phyloP scores from a whole-genome alignment of 2,888 invertebrate species.

The Rosalia funebris region DNA sequence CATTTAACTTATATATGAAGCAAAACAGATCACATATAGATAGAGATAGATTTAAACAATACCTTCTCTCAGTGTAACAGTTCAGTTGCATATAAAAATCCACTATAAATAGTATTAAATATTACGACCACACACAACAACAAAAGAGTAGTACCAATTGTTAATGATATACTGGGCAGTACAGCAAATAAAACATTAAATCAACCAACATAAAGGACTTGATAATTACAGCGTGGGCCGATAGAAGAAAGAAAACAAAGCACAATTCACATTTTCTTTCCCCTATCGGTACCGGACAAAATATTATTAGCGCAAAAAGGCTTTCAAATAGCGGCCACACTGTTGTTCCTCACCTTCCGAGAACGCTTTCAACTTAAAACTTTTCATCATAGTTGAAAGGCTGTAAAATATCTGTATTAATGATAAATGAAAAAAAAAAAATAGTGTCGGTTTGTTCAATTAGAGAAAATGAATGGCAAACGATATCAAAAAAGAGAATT shows the following conservation, averaged over 20 bases:
- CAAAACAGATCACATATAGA: no score
- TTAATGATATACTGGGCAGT: not conserved
- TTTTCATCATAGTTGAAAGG: conserved; percentile 29
- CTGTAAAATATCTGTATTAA: conserved; percentile 28
- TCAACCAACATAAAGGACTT: not conserved
- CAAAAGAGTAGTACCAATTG: not conserved
- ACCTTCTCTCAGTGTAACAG: no score
- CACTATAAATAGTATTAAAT: no score
- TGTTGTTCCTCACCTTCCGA: conserved; percentile 22
- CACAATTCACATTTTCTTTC: conserved; percentile 3
- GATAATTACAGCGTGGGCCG: not conserved
- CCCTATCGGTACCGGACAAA: not conserved
- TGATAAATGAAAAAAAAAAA: no score
- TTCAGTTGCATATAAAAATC: no score
- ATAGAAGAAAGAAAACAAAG: conserved; percentile 1
- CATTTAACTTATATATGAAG: no score
- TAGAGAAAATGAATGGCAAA: no score
- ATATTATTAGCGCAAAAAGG: conserved; percentile 17
- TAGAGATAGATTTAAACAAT: no score
- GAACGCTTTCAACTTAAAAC: conserved; percentile 24
- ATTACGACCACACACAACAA: conserved; percentile 4
- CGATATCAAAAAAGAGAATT: no score
- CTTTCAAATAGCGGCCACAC: conserved; percentile 20
- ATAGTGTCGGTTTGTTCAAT: no score
- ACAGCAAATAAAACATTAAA: conserved; percentile 18